phyloP scores from a whole-genome alignment of 2,888 invertebrate species.

The Rhagophthalmus giganteus region DNA sequence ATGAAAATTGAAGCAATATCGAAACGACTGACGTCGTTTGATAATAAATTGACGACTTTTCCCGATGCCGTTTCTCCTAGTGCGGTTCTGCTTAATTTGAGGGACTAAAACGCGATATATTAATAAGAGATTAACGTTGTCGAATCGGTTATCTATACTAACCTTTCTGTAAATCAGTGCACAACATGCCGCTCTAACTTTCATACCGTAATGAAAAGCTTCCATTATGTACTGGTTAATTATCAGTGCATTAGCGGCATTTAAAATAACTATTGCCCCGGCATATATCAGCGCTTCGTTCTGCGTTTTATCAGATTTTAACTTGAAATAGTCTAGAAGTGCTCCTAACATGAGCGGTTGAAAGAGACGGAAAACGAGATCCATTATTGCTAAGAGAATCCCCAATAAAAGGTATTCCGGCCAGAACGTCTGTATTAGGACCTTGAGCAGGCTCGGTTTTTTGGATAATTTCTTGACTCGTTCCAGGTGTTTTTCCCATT shows the following conservation, averaged over 20 bases:
- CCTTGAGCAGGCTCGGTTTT: slow-evolving; percentile 66
- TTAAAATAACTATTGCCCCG: slow-evolving; percentile 60
- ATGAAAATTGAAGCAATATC: slow-evolving; percentile 82
- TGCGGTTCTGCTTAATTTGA: slow-evolving; percentile 71
- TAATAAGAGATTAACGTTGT: too few relatives aligned
- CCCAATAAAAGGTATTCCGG: slow-evolving; percentile 66
- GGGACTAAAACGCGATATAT: slow-evolving; percentile 69
- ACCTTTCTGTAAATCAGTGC: slow-evolving; percentile 87
- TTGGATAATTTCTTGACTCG: slow-evolving; percentile 60
- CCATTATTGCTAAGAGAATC: slow-evolving; percentile 64
- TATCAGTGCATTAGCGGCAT: slow-evolving; percentile 61
- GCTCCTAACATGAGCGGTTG: slow-evolving; percentile 69
- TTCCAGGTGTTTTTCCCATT: slow-evolving; percentile 69
- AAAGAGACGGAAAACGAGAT: slow-evolving; percentile 62
- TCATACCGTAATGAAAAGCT: slow-evolving; percentile 78
- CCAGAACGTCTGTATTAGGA: slow-evolving; percentile 69
- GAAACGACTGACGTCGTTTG: slow-evolving; percentile 92
- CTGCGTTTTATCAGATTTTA: slow-evolving; percentile 56
- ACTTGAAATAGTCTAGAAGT: slow-evolving; percentile 68
- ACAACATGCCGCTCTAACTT: slow-evolving; percentile 79
- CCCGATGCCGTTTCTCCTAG: slow-evolving; percentile 79
- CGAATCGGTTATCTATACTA: too few relatives aligned
- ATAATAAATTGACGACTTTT: slow-evolving; percentile 89
- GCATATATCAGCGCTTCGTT: slow-evolving; percentile 68
- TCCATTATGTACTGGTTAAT: slow-evolving; percentile 69